phyloP scores from a whole-genome alignment of 1,140 invertebrate genomes.

The Ips typographus region DNA sequence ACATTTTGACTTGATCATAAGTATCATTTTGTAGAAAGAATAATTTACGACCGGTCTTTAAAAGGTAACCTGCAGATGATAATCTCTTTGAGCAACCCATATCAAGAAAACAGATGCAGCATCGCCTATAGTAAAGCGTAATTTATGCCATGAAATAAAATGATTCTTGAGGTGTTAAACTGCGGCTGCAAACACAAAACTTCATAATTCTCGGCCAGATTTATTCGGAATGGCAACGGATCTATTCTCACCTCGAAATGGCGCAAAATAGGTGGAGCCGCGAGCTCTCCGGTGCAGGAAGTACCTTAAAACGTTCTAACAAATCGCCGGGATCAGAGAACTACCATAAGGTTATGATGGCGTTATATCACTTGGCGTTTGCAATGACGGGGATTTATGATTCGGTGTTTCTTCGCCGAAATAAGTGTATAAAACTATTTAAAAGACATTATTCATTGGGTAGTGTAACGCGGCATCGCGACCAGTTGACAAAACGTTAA shows the following conservation, averaged over 20 bases:
- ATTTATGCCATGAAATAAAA: too few relatives aligned
- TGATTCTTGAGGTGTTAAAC: too few relatives aligned
- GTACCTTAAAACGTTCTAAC: conserved; percentile 3
- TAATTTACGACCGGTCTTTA: too few relatives aligned
- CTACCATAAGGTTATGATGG: not conserved
- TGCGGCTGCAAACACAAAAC: too few relatives aligned
- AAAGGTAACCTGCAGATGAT: too few relatives aligned
- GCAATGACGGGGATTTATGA: conserved; percentile 16
- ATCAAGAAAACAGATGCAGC: too few relatives aligned
- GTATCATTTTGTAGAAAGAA: too few relatives aligned
- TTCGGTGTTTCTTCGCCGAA: conserved; percentile 9
- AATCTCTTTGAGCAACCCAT: too few relatives aligned
- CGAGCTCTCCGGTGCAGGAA: not conserved
- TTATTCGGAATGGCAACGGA: not conserved
- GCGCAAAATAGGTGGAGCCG: not conserved
- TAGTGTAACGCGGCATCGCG: conserved; percentile 25
- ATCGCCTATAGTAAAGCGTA: too few relatives aligned
- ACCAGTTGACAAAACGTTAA: conserved; percentile 32
- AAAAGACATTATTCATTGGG: conserved; percentile 27
- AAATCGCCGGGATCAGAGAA: conserved; percentile 9
- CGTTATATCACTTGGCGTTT: not conserved
- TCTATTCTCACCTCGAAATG: conserved; percentile 1
- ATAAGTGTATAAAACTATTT: conserved; percentile 29
- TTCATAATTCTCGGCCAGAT: not conserved
- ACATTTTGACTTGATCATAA: too few relatives aligned